Evolutionary conservation across 2,888 invertebrate species (phyloP).

Genomic region (Eurytoma californica): DNA sequence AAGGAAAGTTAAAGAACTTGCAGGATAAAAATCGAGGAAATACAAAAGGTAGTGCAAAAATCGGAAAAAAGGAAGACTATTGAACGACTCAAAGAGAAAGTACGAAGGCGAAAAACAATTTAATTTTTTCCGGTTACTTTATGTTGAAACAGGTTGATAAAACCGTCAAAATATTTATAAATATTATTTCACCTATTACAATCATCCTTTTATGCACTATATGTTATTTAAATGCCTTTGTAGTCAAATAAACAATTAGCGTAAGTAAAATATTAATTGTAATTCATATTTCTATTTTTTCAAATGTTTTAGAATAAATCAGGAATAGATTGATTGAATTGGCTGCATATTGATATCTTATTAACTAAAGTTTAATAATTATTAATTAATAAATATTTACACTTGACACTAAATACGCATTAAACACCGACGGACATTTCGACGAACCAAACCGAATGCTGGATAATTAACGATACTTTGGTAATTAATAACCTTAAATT

Average conservation of each 20-base stretch:
- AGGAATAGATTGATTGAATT: too few relatives aligned
- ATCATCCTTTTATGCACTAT: too few relatives aligned
- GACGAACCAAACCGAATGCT: neutral
- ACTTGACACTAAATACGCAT: neutral
- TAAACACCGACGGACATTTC: neutral
- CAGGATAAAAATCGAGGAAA: conserved; percentile 8
- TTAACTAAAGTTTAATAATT: neutral
- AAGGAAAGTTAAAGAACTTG: conserved; percentile 2
- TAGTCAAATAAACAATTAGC: too few relatives aligned
- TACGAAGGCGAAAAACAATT: conserved; percentile 18
- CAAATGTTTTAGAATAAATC: too few relatives aligned
- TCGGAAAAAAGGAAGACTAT: conserved; percentile 5
- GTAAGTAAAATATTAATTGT: too few relatives aligned
- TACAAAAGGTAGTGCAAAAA: conserved; percentile 15
- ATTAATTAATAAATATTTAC: neutral
- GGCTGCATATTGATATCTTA: too few relatives aligned
- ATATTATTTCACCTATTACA: too few relatives aligned
- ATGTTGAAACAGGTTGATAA: neutral
- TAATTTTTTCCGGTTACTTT: conserved; percentile 33
- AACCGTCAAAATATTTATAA: too few relatives aligned
- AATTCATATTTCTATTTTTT: too few relatives aligned
- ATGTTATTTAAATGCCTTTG: too few relatives aligned
- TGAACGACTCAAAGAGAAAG: conserved; percentile 14
- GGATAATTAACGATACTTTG: conserved; percentile 15
- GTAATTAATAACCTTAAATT: conserved; percentile 37